These are phyloP conservation scores for Cynodonichthys magdalenae DNA, from an alignment of 2,797 vertebrate genomes.

Conservation along the genomic window DNA sequence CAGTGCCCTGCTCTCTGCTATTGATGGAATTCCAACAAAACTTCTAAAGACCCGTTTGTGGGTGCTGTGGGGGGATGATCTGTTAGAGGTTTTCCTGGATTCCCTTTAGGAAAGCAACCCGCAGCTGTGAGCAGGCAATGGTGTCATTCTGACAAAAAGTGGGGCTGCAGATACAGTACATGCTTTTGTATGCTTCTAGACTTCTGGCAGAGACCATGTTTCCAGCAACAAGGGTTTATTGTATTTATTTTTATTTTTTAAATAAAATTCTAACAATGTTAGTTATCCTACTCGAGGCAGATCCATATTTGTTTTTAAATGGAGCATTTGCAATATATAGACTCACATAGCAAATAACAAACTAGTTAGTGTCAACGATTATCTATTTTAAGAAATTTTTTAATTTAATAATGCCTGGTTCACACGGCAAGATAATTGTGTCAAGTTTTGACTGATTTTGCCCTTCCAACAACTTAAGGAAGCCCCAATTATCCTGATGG, in stretches of 20 bases:
- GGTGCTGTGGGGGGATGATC: constrained; percentile 30
- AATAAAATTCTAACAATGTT: neutral
- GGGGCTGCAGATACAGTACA: constrained; percentile 16
- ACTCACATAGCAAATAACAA: too few relatives aligned
- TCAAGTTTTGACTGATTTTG: too few relatives aligned
- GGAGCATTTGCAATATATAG: too few relatives aligned
- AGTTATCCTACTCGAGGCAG: neutral
- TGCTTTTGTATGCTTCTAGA: neutral
- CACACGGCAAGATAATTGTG: too few relatives aligned
- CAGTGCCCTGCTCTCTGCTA: constrained; percentile 25
- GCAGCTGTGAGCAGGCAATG: constrained; percentile 44
- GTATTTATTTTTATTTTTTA: too few relatives aligned
- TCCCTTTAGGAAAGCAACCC: constrained; percentile 31
- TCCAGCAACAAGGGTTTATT: neutral
- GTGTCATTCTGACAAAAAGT: constrained; percentile 27
- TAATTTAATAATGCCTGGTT: neutral
- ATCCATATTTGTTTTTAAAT: neutral
- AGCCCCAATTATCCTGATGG: too few relatives aligned
- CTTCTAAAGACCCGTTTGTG: constrained; percentile 42
- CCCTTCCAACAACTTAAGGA: too few relatives aligned
- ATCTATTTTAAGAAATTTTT: neutral
- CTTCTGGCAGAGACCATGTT: neutral
- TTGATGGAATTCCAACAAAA: constrained; percentile 54
- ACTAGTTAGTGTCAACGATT: neutral
- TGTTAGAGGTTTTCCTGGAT: constrained; percentile 38